A percentile compares a stretch with the other conserved stretches of the same genome.
Conservation (phyloP, 2,797 vertebrate genomes). For the Phataginus tetradactyla region DNA sequence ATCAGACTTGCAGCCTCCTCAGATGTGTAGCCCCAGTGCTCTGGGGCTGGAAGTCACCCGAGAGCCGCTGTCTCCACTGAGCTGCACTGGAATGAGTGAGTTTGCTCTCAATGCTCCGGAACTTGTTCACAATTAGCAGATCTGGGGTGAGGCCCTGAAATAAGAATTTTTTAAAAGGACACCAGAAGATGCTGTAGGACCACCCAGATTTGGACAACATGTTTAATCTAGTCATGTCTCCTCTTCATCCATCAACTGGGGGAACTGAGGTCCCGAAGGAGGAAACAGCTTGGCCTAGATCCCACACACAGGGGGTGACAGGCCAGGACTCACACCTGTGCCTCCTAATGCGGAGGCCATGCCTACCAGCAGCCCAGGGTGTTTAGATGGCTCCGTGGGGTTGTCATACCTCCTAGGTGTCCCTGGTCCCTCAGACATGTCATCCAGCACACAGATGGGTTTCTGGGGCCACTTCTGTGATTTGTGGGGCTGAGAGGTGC, state of each 20-base stretch:
- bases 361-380: neutral
- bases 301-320: neutral
- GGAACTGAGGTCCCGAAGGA: neutral
- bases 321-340: neutral
- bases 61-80: rapidly evolving
- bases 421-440: neutral
- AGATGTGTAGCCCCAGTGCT: neutral
- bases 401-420: neutral
- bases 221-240: neutral
- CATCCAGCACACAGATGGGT: neutral
- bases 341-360: neutral
- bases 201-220: neutral
- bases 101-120: neutral
- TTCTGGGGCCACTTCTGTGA: neutral
- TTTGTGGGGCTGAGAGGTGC: too few species aligned
- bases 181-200: neutral
- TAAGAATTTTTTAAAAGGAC: neutral
- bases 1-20: neutral
- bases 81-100: neutral
- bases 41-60: neutral
- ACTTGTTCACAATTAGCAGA: neutral
- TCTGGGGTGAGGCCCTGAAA: neutral
- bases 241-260: neutral
- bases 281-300: neutral
- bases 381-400: rapidly evolving